Evolutionary conservation across 2,888 invertebrate species (phyloP), one percentile per base, ranked within the genome.

Genomic region (Halocaridina rubra): DNA sequence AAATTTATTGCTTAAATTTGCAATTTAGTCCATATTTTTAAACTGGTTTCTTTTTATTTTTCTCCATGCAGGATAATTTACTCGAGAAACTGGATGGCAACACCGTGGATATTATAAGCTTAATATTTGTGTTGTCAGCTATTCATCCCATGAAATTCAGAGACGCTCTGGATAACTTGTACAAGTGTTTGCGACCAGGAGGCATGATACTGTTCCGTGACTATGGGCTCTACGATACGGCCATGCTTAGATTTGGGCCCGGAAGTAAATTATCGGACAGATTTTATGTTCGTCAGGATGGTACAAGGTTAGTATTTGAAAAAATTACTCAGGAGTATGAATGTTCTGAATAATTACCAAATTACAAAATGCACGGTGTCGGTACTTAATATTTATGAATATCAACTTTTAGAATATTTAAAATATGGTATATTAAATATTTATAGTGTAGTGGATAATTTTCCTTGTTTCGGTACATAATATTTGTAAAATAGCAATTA

Each of bases 221-320:
- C 91, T 99, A 99, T 91, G 99, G 97, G 0, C 92, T 97, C 0
- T 95, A 97, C 90, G 99, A 99, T 91, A 97, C 98, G 95, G 97
- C 99, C 0, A 98, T 98, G 92, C 90, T 99, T 75, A 93, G 99
- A 46, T 99, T 99, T 90, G 95, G 96, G 87, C 94, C 97, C 0
- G 98, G 98, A 0, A 95, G 96, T 90, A 98, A 98, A 91, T 95
- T 99, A 75, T 91, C 94, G 0, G 97, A 98, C 2, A 96, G 97
- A 90, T 96, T 98, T 89, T 99, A 99, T 90, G 96, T 97, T 93
- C 92, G 99, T 22, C 98, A 98, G 91, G 99, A 99, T 93, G 98
- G 98, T 0, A 99, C 98, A 0, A 94, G 97, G 94, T 94, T 90
- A 88, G 89, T 89, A 24, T n/a, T n/a, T n/a, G n/a, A n/a, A n/a